Base-by-base conservation (phyloP, 2,888 invertebrate genomes). In the Osmoderma eremita region DNA sequence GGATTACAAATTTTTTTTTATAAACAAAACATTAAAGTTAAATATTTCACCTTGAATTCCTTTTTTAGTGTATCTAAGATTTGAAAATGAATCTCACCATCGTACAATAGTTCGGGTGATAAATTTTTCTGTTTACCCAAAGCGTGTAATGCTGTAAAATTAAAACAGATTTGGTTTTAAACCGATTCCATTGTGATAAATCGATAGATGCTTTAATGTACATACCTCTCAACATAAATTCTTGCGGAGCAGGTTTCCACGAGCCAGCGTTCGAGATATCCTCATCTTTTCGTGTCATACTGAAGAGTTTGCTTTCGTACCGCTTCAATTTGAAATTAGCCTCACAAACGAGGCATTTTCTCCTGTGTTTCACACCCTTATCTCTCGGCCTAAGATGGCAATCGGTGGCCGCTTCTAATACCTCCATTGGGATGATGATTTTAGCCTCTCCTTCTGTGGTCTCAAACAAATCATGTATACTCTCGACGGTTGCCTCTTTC, bases 161-260 rank as follows among this genome's bases (percentile, higher is more conserved):
- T 30, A 66, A 36, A 50, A 24, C 3, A 5, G 41, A 39, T 45
- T 30, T 15, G 1, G 8, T 18, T 30, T 38, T 8, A 45, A 15
- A 42, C 12, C 2, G 15, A 36, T n/a, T n/a, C n/a, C n/a, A n/a
- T n/a, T n/a, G n/a, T n/a, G n/a, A n/a, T n/a, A n/a, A n/a, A n/a
- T n/a, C n/a, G n/a, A n/a, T n/a, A n/a, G n/a, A n/a, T n/a, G n/a
- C n/a, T n/a, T 62, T 18, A 22, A n/a, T 39, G 6, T n/a, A 22
- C 38, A 13, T 78, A 83, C 86, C 79, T 83, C 85, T 88, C 1
- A 90, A 78, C 3, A 87, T 76, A 48, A 81, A 78, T 77, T 90
- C 88, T 72, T 87, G 84, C 54, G 86, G 82, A 58, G 87, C 85
- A 45, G 88, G 87, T 72, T 87, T 86, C 88, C 89, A 88, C 39